A percentile compares a stretch with the other conserved stretches of the same genome.
These are phyloP conservation scores for Dione juno DNA, from an alignment of 2,888 invertebrate species.

Conservation along the genomic window DNA sequence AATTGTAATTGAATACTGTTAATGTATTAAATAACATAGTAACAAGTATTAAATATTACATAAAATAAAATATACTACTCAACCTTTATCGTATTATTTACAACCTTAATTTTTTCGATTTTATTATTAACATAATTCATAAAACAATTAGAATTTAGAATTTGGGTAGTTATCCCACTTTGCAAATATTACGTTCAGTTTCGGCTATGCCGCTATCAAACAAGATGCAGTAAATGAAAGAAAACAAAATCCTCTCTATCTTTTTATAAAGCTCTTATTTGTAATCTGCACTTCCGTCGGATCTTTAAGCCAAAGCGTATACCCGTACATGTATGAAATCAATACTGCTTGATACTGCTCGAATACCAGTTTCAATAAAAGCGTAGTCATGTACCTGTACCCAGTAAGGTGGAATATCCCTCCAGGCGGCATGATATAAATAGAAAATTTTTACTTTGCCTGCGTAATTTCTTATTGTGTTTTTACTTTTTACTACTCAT, in stretches of 20 bases:
- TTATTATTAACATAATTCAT: too few species aligned
- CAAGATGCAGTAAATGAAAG: not conserved
- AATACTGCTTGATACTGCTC: not conserved
- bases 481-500: constrained; percentile 19
- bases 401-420: constrained; percentile 1
- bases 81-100: too few species aligned
- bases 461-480: constrained; percentile 14
- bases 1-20: constrained; percentile 6
- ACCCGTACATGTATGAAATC: not conserved
- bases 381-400: not conserved
- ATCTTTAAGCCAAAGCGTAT: not conserved
- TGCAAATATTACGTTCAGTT: too few species aligned
- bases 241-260: not conserved
- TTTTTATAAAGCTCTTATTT: not conserved
- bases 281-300: not conserved
- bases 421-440: constrained; percentile 13
- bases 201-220: not conserved
- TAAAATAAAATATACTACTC: too few species aligned
- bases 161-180: too few species aligned
- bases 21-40: too few species aligned
- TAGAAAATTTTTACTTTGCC: constrained; percentile 10
- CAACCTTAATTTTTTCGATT: too few species aligned
- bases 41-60: not conserved
- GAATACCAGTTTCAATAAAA: constrained; percentile 1
- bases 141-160: too few species aligned